Conservation (phyloP, 2,888 invertebrate species). For the Ophion slaviceki region DNA sequence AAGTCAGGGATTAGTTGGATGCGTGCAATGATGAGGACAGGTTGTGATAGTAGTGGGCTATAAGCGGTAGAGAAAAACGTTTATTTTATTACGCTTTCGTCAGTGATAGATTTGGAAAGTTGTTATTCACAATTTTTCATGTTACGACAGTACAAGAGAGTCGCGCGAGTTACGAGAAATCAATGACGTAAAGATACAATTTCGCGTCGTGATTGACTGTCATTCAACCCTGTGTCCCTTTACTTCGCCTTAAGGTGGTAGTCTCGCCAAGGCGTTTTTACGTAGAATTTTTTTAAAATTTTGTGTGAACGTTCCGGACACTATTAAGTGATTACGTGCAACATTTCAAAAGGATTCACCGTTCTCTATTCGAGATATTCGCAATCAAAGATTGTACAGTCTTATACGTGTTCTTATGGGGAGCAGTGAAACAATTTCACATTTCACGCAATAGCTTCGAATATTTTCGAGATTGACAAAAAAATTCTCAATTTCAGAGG, state of each 20-base stretch:
- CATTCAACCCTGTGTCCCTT: not conserved
- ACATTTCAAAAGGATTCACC: too few species aligned
- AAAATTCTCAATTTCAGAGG: too few species aligned
- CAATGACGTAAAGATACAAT: not conserved
- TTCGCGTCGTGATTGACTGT: not conserved
- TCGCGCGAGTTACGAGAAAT: not conserved
- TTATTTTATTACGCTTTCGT: not conserved
- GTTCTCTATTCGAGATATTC: too few species aligned
- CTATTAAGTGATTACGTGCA: too few species aligned
- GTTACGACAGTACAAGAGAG: not conserved
- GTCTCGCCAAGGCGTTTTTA: too few species aligned
- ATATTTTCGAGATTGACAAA: too few species aligned
- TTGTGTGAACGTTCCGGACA: too few species aligned
- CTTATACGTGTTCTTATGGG: too few species aligned
- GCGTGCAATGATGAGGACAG: not conserved
- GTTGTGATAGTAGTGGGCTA: not conserved
- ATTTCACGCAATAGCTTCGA: too few species aligned
- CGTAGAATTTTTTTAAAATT: too few species aligned
- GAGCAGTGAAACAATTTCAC: too few species aligned
- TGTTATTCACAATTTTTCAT: slow-evolving; percentile 19
- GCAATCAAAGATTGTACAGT: too few species aligned
- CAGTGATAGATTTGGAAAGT: not conserved
- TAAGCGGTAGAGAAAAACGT: not conserved
- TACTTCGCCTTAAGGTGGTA: not conserved
- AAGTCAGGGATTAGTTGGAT: not conserved